Conservation (phyloP, 1,140 invertebrate genomes). For the Epicauta chinensis region DNA sequence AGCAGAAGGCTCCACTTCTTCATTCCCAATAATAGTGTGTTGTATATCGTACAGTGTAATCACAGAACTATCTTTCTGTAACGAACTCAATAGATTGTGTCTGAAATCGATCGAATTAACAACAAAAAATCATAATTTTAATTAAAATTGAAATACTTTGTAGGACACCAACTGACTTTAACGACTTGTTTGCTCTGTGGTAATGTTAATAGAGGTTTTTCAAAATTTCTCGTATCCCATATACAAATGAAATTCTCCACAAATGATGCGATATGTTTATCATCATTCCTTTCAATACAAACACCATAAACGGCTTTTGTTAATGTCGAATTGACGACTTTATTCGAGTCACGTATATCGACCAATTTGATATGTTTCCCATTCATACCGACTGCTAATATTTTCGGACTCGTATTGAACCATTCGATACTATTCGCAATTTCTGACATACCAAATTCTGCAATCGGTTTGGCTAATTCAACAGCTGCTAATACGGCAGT, state of each 20-base stretch:
- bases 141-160: slow-evolving; percentile 51
- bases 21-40: slow-evolving; percentile 57
- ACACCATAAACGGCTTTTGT: slow-evolving; percentile 81
- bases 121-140: not conserved
- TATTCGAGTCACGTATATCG: slow-evolving; percentile 76
- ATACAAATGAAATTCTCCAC: slow-evolving; percentile 73
- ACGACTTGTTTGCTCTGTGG: slow-evolving; percentile 62
- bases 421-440: slow-evolving; percentile 78
- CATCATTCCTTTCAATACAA: slow-evolving; percentile 68
- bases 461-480: slow-evolving; percentile 49
- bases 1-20: slow-evolving; percentile 68
- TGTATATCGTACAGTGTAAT: slow-evolving; percentile 78
- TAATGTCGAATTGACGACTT: slow-evolving; percentile 62
- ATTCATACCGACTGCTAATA: slow-evolving; percentile 80
- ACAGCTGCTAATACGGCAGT: slow-evolving; percentile 23
- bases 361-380: slow-evolving; percentile 85
- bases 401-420: slow-evolving; percentile 67
- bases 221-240: slow-evolving; percentile 84
- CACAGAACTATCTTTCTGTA: slow-evolving; percentile 61
- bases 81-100: slow-evolving; percentile 65
- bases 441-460: slow-evolving; percentile 72
- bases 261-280: slow-evolving; percentile 75
- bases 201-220: slow-evolving; percentile 72
- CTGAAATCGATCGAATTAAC: slow-evolving; percentile 42
- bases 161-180: slow-evolving; percentile 84